phyloP scores from a whole-genome alignment of 2,888 invertebrate genomes.

The Pollenia labialis region DNA sequence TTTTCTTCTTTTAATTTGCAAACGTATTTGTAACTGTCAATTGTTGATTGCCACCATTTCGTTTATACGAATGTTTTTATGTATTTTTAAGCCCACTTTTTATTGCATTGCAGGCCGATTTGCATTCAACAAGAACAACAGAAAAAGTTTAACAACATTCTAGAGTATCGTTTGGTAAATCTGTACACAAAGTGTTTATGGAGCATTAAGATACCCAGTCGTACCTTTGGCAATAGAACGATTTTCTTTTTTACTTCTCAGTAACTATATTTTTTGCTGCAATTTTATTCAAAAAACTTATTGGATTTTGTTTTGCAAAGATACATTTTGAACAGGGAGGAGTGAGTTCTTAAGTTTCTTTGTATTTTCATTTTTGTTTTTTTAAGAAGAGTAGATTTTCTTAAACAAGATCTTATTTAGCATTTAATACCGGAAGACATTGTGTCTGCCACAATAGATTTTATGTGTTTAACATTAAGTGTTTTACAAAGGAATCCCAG shows the following conservation, averaged over 20 bases:
- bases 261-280: not conserved
- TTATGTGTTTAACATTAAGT: conserved; percentile 36
- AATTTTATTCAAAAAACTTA: conserved; percentile 53
- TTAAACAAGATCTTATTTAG: conserved; percentile 60
- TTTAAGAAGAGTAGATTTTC: conserved; percentile 29
- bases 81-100: conserved; percentile 60
- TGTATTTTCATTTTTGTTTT: not conserved
- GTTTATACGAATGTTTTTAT: conserved; percentile 1
- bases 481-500: conserved; percentile 19
- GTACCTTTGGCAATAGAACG: conserved; percentile 49
- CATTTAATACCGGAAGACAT: conserved; percentile 73
- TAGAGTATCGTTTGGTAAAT: conserved; percentile 57
- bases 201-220: conserved; percentile 54
- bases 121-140: conserved; percentile 42
- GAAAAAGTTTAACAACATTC: conserved; percentile 51
- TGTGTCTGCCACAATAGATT: conserved; percentile 69
- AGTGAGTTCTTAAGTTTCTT: conserved; percentile 20
- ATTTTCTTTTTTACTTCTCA: conserved; percentile 4
- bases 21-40: conserved; percentile 75
- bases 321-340: not conserved
- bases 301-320: conserved; percentile 54
- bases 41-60: conserved; percentile 72
- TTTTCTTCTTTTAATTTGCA: conserved; percentile 72
- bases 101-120: conserved; percentile 58
- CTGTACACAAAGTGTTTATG: conserved; percentile 70